These are phyloP conservation scores for Syngnathus scovelli DNA, from an alignment of 2,113 vertebrate species.

Conservation along the genomic window DNA sequence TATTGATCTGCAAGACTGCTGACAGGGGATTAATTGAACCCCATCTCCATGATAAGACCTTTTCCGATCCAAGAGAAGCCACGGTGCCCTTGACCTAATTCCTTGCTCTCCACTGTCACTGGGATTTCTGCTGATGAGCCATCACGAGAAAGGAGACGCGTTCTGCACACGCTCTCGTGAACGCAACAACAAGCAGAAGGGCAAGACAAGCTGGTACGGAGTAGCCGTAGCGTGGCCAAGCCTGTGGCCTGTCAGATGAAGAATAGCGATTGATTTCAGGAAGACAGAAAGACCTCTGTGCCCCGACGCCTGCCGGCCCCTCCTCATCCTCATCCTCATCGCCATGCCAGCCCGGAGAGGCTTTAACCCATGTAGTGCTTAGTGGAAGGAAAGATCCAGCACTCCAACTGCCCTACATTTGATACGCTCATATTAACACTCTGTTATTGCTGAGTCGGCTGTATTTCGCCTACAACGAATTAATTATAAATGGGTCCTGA, in stretches of 20 bases:
- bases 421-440: conserved; percentile 9
- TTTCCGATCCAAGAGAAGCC: conserved; percentile 33
- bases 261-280: conserved; percentile 60
- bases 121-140: conserved; percentile 44
- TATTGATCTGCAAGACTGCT: conserved; percentile 39
- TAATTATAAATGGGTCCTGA: not conserved
- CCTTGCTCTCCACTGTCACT: conserved; percentile 39
- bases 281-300: conserved; percentile 57
- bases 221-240: conserved; percentile 49
- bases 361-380: conserved; percentile 58
- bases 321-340: conserved; percentile 24
- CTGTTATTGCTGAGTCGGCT: not conserved
- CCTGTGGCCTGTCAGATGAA: conserved; percentile 44
- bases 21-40: conserved; percentile 41
- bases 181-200: conserved; percentile 31
- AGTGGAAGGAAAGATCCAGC: conserved; percentile 39
- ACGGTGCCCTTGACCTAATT: conserved; percentile 60
- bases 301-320: conserved; percentile 13
- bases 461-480: not conserved
- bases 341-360: conserved; percentile 25
- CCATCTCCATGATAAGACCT: conserved; percentile 37
- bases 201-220: conserved; percentile 61
- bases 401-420: conserved; percentile 63
- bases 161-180: conserved; percentile 19
- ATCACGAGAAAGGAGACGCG: conserved; percentile 13